A percentile compares a stretch with the other conserved stretches of the same genome.
Evolutionary conservation across 1,140 invertebrate species (phyloP).

Genomic region (Drosophila parvula): DNA sequence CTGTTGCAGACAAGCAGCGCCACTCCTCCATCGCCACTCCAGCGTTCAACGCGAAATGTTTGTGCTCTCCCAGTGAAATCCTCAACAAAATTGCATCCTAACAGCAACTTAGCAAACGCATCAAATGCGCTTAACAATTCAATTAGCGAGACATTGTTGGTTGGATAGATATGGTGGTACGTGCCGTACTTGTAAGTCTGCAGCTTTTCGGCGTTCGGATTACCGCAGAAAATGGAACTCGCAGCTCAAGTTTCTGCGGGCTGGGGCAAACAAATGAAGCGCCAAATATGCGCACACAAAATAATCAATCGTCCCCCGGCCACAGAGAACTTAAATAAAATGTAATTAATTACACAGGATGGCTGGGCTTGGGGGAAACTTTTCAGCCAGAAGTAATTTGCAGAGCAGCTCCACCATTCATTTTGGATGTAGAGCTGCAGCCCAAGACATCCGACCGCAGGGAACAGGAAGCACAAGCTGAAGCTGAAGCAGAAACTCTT

Average conservation of each 20-base stretch:
- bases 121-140: conserved; percentile 74
- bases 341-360: conserved; percentile 66
- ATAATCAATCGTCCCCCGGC: conserved; percentile 59
- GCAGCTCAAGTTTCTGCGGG: conserved; percentile 17
- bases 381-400: conserved; percentile 35
- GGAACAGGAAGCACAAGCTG: conserved; percentile 24
- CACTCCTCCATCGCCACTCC: conserved; percentile 12
- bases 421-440: conserved; percentile 30
- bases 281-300: conserved; percentile 54
- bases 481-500: conserved; percentile 34
- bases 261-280: conserved; percentile 46
- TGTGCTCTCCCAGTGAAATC: conserved; percentile 34
- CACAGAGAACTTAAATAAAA: conserved; percentile 62
- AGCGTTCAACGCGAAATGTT: conserved; percentile 24
- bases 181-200: conserved; percentile 17
- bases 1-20: conserved; percentile 52
- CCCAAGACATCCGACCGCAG: conserved; percentile 43
- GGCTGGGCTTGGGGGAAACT: conserved; percentile 24
- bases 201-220: conserved; percentile 13
- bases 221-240: conserved; percentile 20
- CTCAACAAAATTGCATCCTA: conserved; percentile 59
- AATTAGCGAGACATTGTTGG: conserved; percentile 60
- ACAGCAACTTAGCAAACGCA: conserved; percentile 62
- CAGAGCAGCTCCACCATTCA: conserved; percentile 36
- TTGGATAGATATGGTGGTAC: conserved; percentile 13